These are phyloP conservation scores for Lottia scabra DNA, from an alignment of 2,888 invertebrate genomes.

Conservation along the genomic window DNA sequence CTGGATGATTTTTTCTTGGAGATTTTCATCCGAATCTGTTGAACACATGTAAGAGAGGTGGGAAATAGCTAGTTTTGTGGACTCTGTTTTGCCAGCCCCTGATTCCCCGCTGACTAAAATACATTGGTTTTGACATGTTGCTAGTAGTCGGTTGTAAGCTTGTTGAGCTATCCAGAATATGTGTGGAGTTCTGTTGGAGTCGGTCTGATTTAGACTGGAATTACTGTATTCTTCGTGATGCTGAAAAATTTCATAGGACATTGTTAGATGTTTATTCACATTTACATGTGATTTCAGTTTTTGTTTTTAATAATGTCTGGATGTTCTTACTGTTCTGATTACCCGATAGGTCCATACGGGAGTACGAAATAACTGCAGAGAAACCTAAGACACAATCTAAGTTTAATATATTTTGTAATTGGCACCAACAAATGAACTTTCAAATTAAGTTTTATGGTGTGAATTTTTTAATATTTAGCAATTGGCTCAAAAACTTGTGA, in stretches of 20 bases:
- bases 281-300: too few species aligned
- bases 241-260: conserved; percentile 15
- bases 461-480: too few species aligned
- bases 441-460: too few species aligned
- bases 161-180: conserved; percentile 50
- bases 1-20: conserved; percentile 29
- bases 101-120: conserved; percentile 56
- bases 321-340: too few species aligned
- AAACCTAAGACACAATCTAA: too few species aligned
- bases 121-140: conserved; percentile 41
- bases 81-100: conserved; percentile 48
- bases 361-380: too few species aligned
- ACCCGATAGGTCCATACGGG: too few species aligned
- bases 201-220: conserved; percentile 8
- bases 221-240: conserved; percentile 33
- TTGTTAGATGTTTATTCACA: too few species aligned
- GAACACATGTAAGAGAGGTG: conserved; percentile 32
- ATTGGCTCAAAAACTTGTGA: too few species aligned
- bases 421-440: too few species aligned
- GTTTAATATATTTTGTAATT: too few species aligned
- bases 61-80: conserved; percentile 32
- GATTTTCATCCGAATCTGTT: conserved; percentile 25
- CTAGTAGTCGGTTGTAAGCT: conserved; percentile 41
- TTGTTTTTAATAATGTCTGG: too few species aligned
- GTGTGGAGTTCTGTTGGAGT: conserved; percentile 38